These are phyloP conservation scores for Petrocephalus sullivani DNA, from an alignment of 2,797 vertebrate species.

Conservation along the genomic window DNA sequence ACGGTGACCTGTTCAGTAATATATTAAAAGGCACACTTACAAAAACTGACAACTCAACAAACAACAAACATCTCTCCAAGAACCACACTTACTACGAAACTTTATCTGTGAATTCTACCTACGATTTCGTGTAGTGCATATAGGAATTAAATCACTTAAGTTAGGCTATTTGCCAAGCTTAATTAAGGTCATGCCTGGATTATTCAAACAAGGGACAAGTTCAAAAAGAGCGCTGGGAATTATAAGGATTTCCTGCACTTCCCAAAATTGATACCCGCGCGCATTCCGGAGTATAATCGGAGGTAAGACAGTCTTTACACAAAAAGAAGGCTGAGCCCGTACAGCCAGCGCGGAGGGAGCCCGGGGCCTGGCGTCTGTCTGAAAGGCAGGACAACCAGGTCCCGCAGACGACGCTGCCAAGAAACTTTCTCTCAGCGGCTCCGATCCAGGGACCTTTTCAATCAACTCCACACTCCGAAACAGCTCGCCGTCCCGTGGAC, in stretches of 20 bases:
- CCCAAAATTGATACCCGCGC: not conserved
- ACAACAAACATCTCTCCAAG: not conserved
- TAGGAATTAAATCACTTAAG: not conserved
- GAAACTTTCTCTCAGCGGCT: conserved; percentile 41
- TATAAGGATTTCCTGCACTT: not conserved
- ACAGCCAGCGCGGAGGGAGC: not conserved
- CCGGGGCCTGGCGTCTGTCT: not conserved
- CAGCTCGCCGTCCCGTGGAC: not conserved
- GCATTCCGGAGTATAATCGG: not conserved
- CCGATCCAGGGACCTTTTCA: conserved; percentile 28
- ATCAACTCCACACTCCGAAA: conserved; percentile 17
- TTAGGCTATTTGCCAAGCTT: not conserved
- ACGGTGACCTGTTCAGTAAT: not conserved
- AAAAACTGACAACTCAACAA: not conserved
- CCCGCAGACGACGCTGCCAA: conserved; percentile 35
- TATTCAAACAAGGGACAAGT: not conserved
- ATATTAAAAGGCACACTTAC: not conserved
- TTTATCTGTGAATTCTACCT: not conserved
- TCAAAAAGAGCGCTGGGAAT: not conserved
- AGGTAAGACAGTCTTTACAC: not conserved
- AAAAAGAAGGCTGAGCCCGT: conserved; percentile 21
- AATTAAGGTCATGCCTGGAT: not conserved
- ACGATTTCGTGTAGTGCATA: not conserved
- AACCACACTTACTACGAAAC: not conserved
- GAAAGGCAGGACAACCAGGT: not conserved